These are phyloP conservation scores for Iselma pallidipennis DNA, from an alignment of 2,888 invertebrate genomes.

Conservation along the genomic window DNA sequence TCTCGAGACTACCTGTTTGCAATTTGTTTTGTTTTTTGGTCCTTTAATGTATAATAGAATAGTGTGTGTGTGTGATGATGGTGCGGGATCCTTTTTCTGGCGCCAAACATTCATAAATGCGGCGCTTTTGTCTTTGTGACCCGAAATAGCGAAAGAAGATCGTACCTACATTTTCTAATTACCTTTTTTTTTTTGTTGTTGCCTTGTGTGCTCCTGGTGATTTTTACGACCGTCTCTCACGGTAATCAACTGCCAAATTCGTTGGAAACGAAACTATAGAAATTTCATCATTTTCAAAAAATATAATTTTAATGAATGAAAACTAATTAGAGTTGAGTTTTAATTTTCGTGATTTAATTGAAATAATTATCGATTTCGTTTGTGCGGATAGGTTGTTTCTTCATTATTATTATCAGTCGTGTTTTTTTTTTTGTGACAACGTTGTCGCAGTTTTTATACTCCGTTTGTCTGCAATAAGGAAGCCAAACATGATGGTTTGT, in stretches of 20 bases:
- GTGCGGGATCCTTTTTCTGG: slow-evolving; percentile 23
- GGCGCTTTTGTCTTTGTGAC: slow-evolving; percentile 38
- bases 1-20: slow-evolving; percentile 10
- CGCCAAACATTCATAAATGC: slow-evolving; percentile 34
- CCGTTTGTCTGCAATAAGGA: slow-evolving; percentile 47
- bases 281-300: no score
- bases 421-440: slow-evolving; percentile 22
- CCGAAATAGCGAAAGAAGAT: not conserved
- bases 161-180: not conserved
- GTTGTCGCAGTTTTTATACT: slow-evolving; percentile 36
- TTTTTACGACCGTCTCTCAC: no score
- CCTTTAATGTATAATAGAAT: no score
- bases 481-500: slow-evolving; percentile 44
- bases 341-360: no score
- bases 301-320: no score
- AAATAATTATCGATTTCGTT: no score
- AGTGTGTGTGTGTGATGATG: slow-evolving; percentile 20
- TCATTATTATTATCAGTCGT: slow-evolving; percentile 9
- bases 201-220: no score
- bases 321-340: no score
- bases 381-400: not conserved
- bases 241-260: no score
- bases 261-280: no score
- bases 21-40: no score
- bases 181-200: no score